Percentiles rank a stretch among this genome's conserved stretches.
phyloP scores from a whole-genome alignment of 2,888 invertebrate species.

The Peribatodes rhomboidaria region DNA sequence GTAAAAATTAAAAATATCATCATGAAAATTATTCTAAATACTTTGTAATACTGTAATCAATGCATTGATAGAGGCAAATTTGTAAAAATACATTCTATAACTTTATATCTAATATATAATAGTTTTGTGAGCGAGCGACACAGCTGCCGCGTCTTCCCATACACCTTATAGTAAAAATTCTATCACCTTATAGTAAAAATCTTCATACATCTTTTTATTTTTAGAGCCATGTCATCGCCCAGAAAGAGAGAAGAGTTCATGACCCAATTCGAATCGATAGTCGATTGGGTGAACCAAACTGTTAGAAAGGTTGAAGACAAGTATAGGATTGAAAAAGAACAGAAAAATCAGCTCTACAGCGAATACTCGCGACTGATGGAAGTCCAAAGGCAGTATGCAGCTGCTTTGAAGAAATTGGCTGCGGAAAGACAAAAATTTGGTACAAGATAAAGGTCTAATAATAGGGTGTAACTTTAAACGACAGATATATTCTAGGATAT shows the following conservation, averaged over 20 bases:
- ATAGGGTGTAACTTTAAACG: too few species aligned
- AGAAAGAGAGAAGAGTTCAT: slow-evolving; percentile 95
- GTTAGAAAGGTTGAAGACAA: slow-evolving; percentile 90
- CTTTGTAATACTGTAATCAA: too few species aligned
- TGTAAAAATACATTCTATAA: too few species aligned
- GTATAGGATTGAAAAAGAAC: slow-evolving; percentile 74
- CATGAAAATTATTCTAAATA: too few species aligned
- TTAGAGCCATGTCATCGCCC: slow-evolving; percentile 93
- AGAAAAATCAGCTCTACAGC: slow-evolving; percentile 67
- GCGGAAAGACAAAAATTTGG: slow-evolving; percentile 69
- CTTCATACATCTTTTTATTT: slow-evolving; percentile 21
- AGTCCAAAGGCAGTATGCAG: slow-evolving; percentile 79
- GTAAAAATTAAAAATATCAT: too few species aligned
- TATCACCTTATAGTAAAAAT: background rate
- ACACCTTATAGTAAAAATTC: too few species aligned
- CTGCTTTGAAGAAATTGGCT: slow-evolving; percentile 75
- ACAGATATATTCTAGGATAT: too few species aligned
- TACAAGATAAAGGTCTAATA: slow-evolving; percentile 37
- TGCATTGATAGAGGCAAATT: too few species aligned
- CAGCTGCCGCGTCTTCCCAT: too few species aligned
- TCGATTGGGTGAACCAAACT: slow-evolving; percentile 95
- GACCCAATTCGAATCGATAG: slow-evolving; percentile 95
- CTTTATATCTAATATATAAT: too few species aligned
- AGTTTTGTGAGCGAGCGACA: too few species aligned
- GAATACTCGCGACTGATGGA: slow-evolving; percentile 79